Base-by-base conservation (phyloP, 2,797 vertebrate species). In the Spinibarbus caldwelli region DNA sequence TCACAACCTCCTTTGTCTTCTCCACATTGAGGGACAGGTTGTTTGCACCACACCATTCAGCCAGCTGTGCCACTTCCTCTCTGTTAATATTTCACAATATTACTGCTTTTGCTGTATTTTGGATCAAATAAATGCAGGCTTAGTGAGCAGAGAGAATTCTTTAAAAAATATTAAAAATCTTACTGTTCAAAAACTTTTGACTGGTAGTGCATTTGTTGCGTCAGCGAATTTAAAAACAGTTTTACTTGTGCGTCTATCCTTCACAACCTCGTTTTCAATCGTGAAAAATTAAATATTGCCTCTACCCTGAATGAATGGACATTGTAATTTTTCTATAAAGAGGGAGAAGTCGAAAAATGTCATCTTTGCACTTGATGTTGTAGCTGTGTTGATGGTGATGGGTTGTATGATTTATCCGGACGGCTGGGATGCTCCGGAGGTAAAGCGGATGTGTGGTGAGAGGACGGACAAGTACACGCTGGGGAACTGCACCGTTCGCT, bases 351-450 rank as follows among this genome's bases (percentile, higher is more conserved):
- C 11, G 21, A 8, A 6, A 26, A 59, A 17, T 3, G 1, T 57
- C 15, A 77, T n/a, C 14, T 78, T 41, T 34, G 29, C 59, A 21
- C 11, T 80, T 67, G 3, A 26, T 67, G 5, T 67, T 67, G 5
- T 57, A 97, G 96, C 95, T 1, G 93, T 93, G 0, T 94, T 98
- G 89, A 93, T 99, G 91, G 95, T 95, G 92, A 96, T 99, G 41
- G 98, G 98, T 68, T 99, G 98, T 90, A 93, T 99, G 92, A 98
- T 99, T 92, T 99, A 99, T 90, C 98, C 98, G 0, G 98, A 99
- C 0, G 98, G 98, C n/a, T 99, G 98, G 98, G 97, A 99, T 89
- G 94, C 98, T 0, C 90, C 91, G 0, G 97, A 98, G 92, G 98
- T 99, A 86, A 96, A 92, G 88, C 91, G 95, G 29, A 95, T 99